These are phyloP conservation scores for Paedocypris micromegethes DNA, from an alignment of 2,797 vertebrate genomes.

Conservation along the genomic window DNA sequence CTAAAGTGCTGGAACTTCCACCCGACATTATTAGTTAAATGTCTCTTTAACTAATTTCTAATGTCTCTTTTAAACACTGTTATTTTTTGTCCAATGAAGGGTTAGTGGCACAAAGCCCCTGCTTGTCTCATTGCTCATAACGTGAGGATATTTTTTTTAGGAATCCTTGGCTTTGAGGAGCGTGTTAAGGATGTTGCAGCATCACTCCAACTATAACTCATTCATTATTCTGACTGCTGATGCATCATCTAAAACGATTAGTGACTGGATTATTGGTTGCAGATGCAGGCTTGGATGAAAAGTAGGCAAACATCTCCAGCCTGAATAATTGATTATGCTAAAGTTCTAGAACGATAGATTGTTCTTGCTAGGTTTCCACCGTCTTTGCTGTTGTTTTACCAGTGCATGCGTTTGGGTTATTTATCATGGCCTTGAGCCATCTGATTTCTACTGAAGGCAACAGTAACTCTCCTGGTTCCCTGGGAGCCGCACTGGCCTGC, in stretches of 20 bases:
- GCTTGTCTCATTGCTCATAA: background rate
- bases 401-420: constrained; percentile 18
- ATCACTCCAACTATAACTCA: constrained; percentile 17
- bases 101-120: too few species aligned
- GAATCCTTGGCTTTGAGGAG: constrained; percentile 16
- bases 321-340: constrained; percentile 13
- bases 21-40: too few species aligned
- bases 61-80: too few species aligned
- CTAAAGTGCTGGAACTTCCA: too few species aligned
- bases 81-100: too few species aligned
- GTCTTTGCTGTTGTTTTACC: background rate
- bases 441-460: constrained; percentile 11
- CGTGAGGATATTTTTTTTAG: constrained; percentile 23
- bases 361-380: background rate
- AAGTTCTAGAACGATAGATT: background rate
- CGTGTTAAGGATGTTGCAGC: constrained; percentile 19
- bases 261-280: constrained; percentile 37
- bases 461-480: constrained; percentile 22
- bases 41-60: too few species aligned
- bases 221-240: constrained; percentile 38
- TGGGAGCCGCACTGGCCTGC: constrained; percentile 21
- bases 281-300: constrained; percentile 36
- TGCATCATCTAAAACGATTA: constrained; percentile 36
- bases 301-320: constrained; percentile 16
- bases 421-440: constrained; percentile 30